These are phyloP conservation scores for Dermolepida albohirtum DNA, from an alignment of 2,888 invertebrate genomes.

Conservation along the genomic window DNA sequence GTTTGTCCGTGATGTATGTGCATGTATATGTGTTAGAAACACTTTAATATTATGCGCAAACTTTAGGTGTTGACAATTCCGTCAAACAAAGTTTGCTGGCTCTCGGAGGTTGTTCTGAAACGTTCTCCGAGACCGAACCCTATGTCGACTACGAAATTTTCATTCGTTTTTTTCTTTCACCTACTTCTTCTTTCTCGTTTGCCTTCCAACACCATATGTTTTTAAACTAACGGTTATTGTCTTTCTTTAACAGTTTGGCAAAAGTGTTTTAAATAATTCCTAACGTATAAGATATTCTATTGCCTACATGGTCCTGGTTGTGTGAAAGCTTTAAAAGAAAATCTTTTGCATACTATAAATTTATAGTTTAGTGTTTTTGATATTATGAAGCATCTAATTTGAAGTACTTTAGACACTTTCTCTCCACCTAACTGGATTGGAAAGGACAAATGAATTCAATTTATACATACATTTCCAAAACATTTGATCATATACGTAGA, in stretches of 20 bases:
- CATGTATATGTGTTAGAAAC: constrained; percentile 35
- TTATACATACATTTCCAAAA: too few species aligned
- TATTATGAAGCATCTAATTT: too few species aligned
- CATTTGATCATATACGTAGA: too few species aligned
- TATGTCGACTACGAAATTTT: constrained; percentile 36
- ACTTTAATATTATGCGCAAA: constrained; percentile 44
- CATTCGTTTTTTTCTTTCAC: constrained; percentile 16
- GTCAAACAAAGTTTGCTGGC: constrained; percentile 33
- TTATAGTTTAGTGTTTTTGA: too few species aligned
- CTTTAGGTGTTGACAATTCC: constrained; percentile 41
- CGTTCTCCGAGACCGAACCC: constrained; percentile 21
- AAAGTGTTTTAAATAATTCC: constrained; percentile 35
- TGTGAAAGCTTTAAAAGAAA: constrained; percentile 9
- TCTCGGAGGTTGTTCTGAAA: constrained; percentile 29
- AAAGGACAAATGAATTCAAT: too few species aligned
- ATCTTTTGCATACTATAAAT: too few species aligned
- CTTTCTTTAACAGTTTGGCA: constrained; percentile 26
- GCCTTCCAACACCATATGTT: constrained; percentile 24
- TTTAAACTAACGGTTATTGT: constrained; percentile 38
- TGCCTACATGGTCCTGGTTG: constrained; percentile 5
- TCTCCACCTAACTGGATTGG: too few species aligned
- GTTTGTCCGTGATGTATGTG: neutral
- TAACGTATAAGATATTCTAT: constrained; percentile 23
- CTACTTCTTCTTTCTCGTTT: constrained; percentile 20
- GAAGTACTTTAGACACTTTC: too few species aligned